Base-by-base conservation (phyloP, 2,888 invertebrate genomes). In the Pseudococcus longispinus region DNA sequence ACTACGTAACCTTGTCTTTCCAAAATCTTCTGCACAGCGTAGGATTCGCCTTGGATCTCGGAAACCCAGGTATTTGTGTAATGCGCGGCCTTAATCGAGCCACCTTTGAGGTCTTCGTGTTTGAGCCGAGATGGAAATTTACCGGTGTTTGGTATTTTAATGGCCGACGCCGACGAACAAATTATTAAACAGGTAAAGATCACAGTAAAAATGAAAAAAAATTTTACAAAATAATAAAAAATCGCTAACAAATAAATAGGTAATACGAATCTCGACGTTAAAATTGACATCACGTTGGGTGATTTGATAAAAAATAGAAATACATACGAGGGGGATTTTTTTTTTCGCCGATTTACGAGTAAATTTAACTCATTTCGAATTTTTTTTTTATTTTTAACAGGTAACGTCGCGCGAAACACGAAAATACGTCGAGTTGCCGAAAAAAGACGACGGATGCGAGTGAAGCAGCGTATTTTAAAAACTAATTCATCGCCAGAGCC, bases 1-100 rank as follows among this genome's bases (percentile, higher is more conserved):
- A 92, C 91, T 88, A 90, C 91, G 91, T 93, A 94, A 89, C 93
- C 93, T 90, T 93, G 92, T 89, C 92, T 92, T 88, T 89, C 89
- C 20, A 93, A 93, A 88, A 94, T 91, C 88, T 90, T 89, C 88
- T 91, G 90, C 51, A 93, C 94, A 44, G 90, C 90, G 9, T 91
- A 90, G 51, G 90, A 89, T 83, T 93, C 94, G 55, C 93, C 93
- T 55, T 91, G 90, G 88, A 94, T 91, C 89, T 92, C 91, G 15
- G 92, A 92, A 44, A 93, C 94, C 93, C 93, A 94, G 9, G 86
- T 86, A 80, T 86, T 86, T n/a, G 86, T 86, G n/a, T 86, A 86
- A 20, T 51, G 51, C 26, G 29, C n/a, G 15, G 29, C 20, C 4
- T 42, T 42, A 13, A 29, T 29, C 44, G 26, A 65, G 51, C 23